These are phyloP conservation scores for Lasioglossum morio DNA, from an alignment of 2,888 invertebrate genomes.

Conservation along the genomic window DNA sequence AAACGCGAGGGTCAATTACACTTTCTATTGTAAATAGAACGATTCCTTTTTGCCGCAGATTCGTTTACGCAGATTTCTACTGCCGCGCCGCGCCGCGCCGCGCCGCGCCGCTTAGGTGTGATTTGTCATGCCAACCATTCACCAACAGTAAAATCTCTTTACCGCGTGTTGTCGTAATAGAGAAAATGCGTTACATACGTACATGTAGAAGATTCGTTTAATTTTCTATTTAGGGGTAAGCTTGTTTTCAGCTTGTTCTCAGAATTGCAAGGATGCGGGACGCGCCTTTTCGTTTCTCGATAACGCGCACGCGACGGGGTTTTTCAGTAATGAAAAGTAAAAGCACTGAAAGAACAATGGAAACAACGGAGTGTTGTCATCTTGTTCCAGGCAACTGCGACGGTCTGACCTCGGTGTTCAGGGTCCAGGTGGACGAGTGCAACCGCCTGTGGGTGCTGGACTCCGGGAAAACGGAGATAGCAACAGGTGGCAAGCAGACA, in stretches of 20 bases:
- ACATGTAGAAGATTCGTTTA: background rate
- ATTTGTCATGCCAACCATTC: background rate
- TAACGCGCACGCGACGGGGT: no score
- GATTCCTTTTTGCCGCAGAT: background rate
- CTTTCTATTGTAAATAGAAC: background rate
- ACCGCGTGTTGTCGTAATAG: background rate
- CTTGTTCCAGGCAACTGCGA: slow-evolving; percentile 85
- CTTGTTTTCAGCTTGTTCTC: no score
- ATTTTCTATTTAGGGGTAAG: background rate
- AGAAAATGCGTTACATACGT: background rate
- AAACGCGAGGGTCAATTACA: background rate
- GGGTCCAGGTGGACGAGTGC: slow-evolving; percentile 90
- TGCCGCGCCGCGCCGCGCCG: no score
- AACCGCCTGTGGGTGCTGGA: slow-evolving; percentile 93
- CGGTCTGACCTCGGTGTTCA: slow-evolving; percentile 91
- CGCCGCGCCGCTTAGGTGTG: background rate
- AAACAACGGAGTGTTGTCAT: no score
- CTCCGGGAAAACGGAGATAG: slow-evolving; percentile 90
- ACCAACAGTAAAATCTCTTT: background rate
- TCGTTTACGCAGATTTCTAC: background rate
- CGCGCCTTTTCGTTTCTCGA: no score
- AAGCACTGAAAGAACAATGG: no score
- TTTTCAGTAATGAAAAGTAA: no score
- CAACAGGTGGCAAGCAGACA: slow-evolving; percentile 88
- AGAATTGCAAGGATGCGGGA: no score